These are phyloP conservation scores for Microcebus murinus DNA, from an alignment of 2,113 vertebrate species.

Conservation along the genomic window DNA sequence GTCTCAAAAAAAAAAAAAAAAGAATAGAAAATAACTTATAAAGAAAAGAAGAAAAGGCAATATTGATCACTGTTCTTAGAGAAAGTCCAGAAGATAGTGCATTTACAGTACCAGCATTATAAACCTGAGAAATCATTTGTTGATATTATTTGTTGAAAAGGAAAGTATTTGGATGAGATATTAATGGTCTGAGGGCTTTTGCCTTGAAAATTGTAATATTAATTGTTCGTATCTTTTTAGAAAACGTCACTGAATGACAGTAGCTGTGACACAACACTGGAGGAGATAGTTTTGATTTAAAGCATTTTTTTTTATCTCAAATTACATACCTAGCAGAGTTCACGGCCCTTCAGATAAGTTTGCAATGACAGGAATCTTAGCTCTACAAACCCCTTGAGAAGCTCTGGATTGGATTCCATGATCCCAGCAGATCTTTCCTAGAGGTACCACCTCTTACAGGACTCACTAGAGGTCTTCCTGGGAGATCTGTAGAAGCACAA, in stretches of 20 bases:
- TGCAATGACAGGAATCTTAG: not conserved
- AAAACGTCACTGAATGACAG: not conserved
- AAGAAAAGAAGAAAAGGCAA: not conserved
- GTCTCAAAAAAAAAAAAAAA: not conserved
- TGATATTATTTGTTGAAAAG: not conserved
- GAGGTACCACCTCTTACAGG: not conserved
- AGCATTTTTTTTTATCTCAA: not conserved
- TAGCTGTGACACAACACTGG: not conserved
- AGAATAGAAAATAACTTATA: not conserved
- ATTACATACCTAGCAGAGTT: not conserved
- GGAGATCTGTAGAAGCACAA: not conserved
- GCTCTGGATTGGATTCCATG: not conserved
- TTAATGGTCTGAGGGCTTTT: not conserved
- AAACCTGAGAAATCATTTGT: not conserved
- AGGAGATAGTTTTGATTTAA: not conserved
- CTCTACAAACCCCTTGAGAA: not conserved
- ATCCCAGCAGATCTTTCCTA: not conserved
- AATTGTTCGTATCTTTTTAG: not conserved
- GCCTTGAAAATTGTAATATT: not conserved
- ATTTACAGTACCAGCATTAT: not conserved
- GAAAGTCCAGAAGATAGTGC: not conserved
- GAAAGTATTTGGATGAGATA: not conserved
- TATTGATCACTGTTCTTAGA: not conserved
- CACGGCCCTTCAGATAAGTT: not conserved
- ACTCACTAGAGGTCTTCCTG: not conserved